Evolutionary conservation across 2,113 vertebrate genomes (phyloP), one percentile per base, ranked within the genome.

Genomic region (Coptodon bakossiorum): DNA sequence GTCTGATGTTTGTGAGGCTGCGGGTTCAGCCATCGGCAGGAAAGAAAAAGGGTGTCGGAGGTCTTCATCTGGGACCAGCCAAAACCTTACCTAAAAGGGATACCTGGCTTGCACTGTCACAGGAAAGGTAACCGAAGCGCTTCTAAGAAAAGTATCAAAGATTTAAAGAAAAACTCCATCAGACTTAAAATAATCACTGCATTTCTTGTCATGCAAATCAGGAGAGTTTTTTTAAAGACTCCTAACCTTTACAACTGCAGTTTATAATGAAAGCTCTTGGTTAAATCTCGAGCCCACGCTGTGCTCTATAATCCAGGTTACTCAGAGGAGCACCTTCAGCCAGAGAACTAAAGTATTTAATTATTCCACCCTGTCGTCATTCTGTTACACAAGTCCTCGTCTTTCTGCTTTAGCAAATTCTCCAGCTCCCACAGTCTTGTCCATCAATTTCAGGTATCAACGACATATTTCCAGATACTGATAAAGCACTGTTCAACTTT

Each of bases 1-100:
- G 89, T 14, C 80, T 97, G 89, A 97, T 97, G 96, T 97, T 97
- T 78, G 91, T 97, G 68, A 95, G 96, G 81, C 93, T 97, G 93
- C 94, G 95, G 81, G 91, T 95, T 92, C 96, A 94, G 80, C 87
- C 84, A 9, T 68, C 93, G 53, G 48, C 88, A 29, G 91, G 87
- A 19, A 96, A 92, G 89, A 96, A 86, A 68, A 95, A 88, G 40
- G 54, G 68, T 7, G 43, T 81, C 2, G 86, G 83, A 50, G 86
- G 82, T 19, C 86, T 94, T 73, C 94, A 91, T 73, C 84, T 94
- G 31, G 90, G 94, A 5, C 68, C 88, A 34, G 5, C 84, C 36
- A 95, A 90, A 86, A 80, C 91, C 3, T 73, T 59, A 24, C 34
- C 63, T 12, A 88, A 66, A 50, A 92, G 92, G 85, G 96, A 97